Percentiles rank a stretch among this genome's conserved stretches.
These are phyloP conservation scores for Henricia sp. DNA, from an alignment of 53 echinoderm and acorn worm genomes.

Conservation along the genomic window DNA sequence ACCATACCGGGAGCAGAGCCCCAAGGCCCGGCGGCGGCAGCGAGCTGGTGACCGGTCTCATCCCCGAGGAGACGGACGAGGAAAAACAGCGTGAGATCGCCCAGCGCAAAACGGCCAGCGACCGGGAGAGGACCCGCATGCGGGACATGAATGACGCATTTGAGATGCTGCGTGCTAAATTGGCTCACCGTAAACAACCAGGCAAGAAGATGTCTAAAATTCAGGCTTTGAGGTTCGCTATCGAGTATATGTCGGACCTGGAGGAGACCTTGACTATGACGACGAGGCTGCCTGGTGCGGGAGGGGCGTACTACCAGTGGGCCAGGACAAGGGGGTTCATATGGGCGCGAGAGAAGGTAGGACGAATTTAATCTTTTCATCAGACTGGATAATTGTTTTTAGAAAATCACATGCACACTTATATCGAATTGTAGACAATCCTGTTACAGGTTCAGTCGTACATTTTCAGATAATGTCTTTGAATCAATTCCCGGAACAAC, in stretches of 20 bases:
- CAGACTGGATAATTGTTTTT: background rate
- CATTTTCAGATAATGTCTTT: background rate
- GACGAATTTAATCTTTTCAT: background rate
- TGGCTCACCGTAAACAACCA: slow-evolving; percentile 96
- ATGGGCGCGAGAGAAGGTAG: slow-evolving; percentile 96
- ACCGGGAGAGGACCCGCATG: slow-evolving; percentile 90
- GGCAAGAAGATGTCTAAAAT: slow-evolving; percentile 99
- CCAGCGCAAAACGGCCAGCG: slow-evolving; percentile 88
- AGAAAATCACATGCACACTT: background rate
- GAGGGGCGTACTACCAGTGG: slow-evolving; percentile 98
- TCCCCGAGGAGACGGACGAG: slow-evolving; percentile 72
- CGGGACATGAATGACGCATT: slow-evolving; percentile 99
- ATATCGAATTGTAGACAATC: too few relatives aligned
- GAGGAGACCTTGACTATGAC: slow-evolving; percentile 97
- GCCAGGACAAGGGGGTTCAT: slow-evolving; percentile 97
- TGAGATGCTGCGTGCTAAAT: slow-evolving; percentile 87
- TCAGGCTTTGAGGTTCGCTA: slow-evolving; percentile 90
- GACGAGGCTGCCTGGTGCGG: slow-evolving; percentile 79
- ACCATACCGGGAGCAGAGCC: background rate
- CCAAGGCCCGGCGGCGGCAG: background rate
- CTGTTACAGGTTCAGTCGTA: too few relatives aligned
- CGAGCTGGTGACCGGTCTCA: slow-evolving; percentile 31
- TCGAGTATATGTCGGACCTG: slow-evolving; percentile 94
- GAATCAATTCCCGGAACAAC: background rate
- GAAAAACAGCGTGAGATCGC: slow-evolving; percentile 88